These are phyloP conservation scores for Macaca nemestrina DNA, from an alignment of 2,113 vertebrate species.

Conservation along the genomic window DNA sequence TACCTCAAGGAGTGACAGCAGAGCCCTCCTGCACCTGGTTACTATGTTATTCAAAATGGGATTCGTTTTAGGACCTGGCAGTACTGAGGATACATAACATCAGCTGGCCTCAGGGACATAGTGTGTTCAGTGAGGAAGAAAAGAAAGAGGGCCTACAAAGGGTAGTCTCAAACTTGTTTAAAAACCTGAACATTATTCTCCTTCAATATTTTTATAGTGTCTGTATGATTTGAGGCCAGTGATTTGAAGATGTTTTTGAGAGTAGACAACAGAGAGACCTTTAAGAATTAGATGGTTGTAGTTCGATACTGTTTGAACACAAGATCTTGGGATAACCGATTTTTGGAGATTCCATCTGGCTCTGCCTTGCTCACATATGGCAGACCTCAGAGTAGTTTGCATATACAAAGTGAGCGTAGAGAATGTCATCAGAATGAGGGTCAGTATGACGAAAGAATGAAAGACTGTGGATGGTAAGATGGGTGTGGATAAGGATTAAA, in stretches of 20 bases:
- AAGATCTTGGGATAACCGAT: neutral
- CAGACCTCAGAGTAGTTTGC: neutral
- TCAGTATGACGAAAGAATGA: neutral
- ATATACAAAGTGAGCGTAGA: neutral
- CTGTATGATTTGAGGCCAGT: neutral
- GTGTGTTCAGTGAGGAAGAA: neutral
- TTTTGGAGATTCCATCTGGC: neutral
- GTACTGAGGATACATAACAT: neutral
- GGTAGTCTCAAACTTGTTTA: neutral
- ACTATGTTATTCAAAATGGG: neutral
- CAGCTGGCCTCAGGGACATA: neutral
- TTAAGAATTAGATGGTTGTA: neutral
- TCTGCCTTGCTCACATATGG: neutral
- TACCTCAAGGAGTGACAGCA: constrained; percentile 24
- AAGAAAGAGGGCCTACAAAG: neutral
- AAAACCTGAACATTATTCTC: neutral
- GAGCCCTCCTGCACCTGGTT: constrained; percentile 4
- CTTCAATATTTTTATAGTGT: neutral
- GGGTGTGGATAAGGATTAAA: neutral
- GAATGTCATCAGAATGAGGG: neutral
- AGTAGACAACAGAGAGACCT: neutral
- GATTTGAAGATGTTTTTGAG: neutral
- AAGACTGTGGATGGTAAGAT: neutral
- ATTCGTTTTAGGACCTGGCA: neutral
- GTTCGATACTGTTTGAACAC: neutral